Base-by-base conservation (phyloP, 2,113 vertebrate species). In the Dromas ardeola region DNA sequence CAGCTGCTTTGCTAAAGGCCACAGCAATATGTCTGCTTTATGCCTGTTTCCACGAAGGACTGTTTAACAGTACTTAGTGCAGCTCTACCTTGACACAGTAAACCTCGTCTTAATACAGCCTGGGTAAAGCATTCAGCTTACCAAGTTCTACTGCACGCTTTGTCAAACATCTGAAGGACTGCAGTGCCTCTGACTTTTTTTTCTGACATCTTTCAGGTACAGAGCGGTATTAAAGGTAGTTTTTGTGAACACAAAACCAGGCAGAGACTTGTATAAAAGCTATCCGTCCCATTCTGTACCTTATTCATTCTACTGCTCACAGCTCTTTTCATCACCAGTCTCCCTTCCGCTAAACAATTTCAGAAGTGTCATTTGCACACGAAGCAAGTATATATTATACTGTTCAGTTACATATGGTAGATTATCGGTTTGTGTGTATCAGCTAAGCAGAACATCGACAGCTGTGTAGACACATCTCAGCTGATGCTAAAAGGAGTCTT, bases 41-140 rank as follows among this genome's bases (percentile, higher is more conserved):
- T 56, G 95, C 88, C 74, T 80, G 72, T 78, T 93, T 96, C 87
- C 92, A 73, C 3, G 1, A 94, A 96, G 82, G 86, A 93, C 40
- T 96, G 91, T 83, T 95, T 92, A 96, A 97, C 96, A 90, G 92
- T 27, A 96, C 91, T 95, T 95, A 91, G 88, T 40, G 34, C 85
- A 83, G 87, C 26, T 70, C 86, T 77, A 58, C 73, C 34, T 4
- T 71, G 59, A 90, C 91, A 86, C 79, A 81, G 66, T 61, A 83
- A 78, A 56, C 11, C 15, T 16, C 0, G 1, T 43, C 55, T 86
- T 83, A 89, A 82, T 42, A 86, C 34, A 87, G 80, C 70, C 83
- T 8, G 23, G 52, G 82, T 45, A 71, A 95, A 90, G 77, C 79
- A 78, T 81, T 92, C 71, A 71, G 86, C 81, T 92, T 77, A 71